Evolutionary conservation across 2,888 invertebrate species (phyloP).

Genomic region (Atethmia centrago): DNA sequence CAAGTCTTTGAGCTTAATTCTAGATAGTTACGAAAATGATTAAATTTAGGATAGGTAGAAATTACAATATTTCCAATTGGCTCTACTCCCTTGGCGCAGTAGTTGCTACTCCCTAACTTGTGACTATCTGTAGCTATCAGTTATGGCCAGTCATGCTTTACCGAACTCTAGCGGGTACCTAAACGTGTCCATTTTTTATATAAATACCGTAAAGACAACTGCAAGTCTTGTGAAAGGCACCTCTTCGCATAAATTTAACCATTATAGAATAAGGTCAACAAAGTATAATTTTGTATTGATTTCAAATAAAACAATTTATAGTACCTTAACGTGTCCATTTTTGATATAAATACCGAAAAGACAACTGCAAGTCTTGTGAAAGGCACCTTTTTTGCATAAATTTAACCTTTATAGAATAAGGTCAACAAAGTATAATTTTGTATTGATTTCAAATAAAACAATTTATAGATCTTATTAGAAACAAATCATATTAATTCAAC

Average conservation of each 20-base stretch:
- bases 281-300: too few species aligned
- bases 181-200: not conserved
- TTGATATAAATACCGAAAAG: not conserved
- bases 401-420: too few species aligned
- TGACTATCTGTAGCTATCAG: not conserved
- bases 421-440: too few species aligned
- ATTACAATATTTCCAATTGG: conserved; percentile 38
- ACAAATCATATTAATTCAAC: too few species aligned
- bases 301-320: too few species aligned
- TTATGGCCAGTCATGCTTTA: not conserved
- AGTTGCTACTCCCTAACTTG: not conserved
- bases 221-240: not conserved
- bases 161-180: not conserved
- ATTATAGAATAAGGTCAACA: too few species aligned
- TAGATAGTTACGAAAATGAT: conserved; percentile 35
- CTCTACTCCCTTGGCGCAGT: conserved; percentile 5
- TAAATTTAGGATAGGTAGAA: conserved; percentile 37
- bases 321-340: too few species aligned
- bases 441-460: too few species aligned
- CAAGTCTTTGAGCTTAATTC: conserved; percentile 1
- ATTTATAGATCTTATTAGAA: too few species aligned
- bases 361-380: not conserved
- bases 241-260: too few species aligned
- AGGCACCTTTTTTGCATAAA: too few species aligned
- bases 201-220: not conserved